These are phyloP conservation scores for Synodontis membranacea DNA, from an alignment of 2,113 vertebrate species.

Conservation along the genomic window DNA sequence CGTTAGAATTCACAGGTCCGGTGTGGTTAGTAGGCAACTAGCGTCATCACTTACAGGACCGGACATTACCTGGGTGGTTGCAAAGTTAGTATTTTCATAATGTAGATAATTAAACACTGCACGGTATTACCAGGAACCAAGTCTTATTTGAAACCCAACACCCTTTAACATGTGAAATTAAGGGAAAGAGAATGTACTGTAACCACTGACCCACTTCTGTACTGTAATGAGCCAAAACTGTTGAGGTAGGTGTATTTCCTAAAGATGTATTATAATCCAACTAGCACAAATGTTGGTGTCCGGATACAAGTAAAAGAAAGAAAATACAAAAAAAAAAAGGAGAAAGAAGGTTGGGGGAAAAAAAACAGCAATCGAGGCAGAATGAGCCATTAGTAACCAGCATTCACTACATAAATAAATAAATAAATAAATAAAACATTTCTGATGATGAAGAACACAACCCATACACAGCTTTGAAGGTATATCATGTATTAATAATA, in stretches of 20 bases:
- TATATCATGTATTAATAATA: neutral
- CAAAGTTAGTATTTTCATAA: neutral
- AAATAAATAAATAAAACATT: too few relatives aligned
- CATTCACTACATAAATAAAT: neutral
- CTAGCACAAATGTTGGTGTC: neutral
- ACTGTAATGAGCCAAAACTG: neutral
- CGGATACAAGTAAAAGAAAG: neutral
- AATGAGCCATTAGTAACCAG: neutral
- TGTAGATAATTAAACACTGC: neutral
- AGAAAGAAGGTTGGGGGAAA: neutral
- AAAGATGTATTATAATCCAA: neutral
- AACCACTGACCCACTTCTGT: neutral
- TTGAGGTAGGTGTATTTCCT: neutral
- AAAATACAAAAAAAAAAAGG: neutral
- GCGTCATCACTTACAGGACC: neutral
- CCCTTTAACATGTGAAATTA: neutral
- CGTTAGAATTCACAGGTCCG: neutral
- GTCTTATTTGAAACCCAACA: neutral
- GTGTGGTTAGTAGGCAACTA: neutral
- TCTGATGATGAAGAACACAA: neutral
- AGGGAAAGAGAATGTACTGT: neutral
- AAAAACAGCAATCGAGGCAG: neutral
- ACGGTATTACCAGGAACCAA: neutral
- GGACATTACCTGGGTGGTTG: too few relatives aligned
- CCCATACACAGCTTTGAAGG: neutral